Conservation (phyloP, 35 echinoderm and acorn worm species). For the Anneissia japonica region DNA sequence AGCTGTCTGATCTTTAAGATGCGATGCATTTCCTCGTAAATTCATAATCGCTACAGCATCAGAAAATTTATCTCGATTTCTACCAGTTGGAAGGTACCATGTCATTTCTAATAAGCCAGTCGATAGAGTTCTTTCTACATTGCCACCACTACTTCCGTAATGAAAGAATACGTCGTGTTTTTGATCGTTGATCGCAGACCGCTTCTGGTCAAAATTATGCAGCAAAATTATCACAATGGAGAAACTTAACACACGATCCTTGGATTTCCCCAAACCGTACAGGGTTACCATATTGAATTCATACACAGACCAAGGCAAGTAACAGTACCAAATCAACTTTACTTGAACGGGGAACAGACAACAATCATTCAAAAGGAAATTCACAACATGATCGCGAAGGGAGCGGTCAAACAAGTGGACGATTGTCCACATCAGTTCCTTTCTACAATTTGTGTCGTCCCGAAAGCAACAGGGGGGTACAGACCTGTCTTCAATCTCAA, state of each 20-base stretch:
- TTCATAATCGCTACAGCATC: too few species aligned
- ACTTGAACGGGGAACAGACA: not conserved
- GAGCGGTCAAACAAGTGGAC: not conserved
- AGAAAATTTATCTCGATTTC: too few species aligned
- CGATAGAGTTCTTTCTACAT: too few species aligned
- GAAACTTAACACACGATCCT: not conserved
- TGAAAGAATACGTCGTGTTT: too few species aligned
- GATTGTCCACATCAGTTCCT: not conserved
- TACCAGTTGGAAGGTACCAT: too few species aligned
- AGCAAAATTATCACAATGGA: too few species aligned
- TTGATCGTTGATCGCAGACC: too few species aligned
- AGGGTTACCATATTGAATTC: slow-evolving; percentile 22
- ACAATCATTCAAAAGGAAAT: not conserved
- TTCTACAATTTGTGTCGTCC: slow-evolving; percentile 14
- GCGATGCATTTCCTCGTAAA: too few species aligned
- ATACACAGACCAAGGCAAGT: not conserved
- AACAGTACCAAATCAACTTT: not conserved
- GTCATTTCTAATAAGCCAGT: too few species aligned
- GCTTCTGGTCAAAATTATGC: too few species aligned
- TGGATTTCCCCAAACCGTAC: slow-evolving; percentile 14
- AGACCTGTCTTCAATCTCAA: slow-evolving; percentile 38
- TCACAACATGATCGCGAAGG: not conserved
- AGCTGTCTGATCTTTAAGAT: too few species aligned
- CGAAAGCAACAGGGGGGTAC: slow-evolving; percentile 11
- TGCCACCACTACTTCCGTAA: too few species aligned